Percentiles rank a stretch among this genome's conserved stretches.
phyloP scores from a whole-genome alignment of 2,888 invertebrate species.

The Pollenia griseotomentosa region DNA sequence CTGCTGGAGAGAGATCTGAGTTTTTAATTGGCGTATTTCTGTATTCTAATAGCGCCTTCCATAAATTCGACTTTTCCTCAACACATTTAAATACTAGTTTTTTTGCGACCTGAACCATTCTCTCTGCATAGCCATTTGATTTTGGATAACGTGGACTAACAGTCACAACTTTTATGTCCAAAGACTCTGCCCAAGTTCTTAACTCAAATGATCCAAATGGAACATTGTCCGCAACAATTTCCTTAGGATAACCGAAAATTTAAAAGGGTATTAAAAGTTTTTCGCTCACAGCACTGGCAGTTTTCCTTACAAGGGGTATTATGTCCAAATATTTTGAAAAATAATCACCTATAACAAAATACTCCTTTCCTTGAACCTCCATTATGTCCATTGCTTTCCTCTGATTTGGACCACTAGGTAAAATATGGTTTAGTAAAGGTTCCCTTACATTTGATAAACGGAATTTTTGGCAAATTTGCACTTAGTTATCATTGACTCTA shows the following conservation, averaged over 20 bases:
- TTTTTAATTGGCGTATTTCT: no score
- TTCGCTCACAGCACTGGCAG: slow-evolving; percentile 53
- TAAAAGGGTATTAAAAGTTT: slow-evolving; percentile 65
- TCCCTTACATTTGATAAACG: slow-evolving; percentile 63
- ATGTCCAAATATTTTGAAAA: slow-evolving; percentile 73
- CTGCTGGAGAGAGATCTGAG: no score
- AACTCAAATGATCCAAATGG: slow-evolving; percentile 31
- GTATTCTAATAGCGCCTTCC: no score
- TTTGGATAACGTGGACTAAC: slow-evolving; percentile 43
- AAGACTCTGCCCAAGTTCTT: slow-evolving; percentile 7
- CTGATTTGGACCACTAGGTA: slow-evolving; percentile 72
- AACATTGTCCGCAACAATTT: slow-evolving; percentile 43
- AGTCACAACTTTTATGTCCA: slow-evolving; percentile 52
- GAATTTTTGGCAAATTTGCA: slow-evolving; percentile 65
- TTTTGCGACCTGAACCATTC: slow-evolving; percentile 22
- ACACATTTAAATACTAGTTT: background rate
- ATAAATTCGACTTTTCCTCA: no score
- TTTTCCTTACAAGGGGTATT: slow-evolving; percentile 69
- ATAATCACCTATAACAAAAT: slow-evolving; percentile 68
- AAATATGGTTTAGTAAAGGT: slow-evolving; percentile 53
- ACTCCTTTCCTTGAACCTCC: slow-evolving; percentile 69
- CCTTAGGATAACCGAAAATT: slow-evolving; percentile 22
- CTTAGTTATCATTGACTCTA: slow-evolving; percentile 68
- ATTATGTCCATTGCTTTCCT: slow-evolving; percentile 78
- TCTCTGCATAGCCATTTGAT: background rate